phyloP scores from a whole-genome alignment of 2,888 invertebrate genomes.

The Synanthedon andrenaeformis region DNA sequence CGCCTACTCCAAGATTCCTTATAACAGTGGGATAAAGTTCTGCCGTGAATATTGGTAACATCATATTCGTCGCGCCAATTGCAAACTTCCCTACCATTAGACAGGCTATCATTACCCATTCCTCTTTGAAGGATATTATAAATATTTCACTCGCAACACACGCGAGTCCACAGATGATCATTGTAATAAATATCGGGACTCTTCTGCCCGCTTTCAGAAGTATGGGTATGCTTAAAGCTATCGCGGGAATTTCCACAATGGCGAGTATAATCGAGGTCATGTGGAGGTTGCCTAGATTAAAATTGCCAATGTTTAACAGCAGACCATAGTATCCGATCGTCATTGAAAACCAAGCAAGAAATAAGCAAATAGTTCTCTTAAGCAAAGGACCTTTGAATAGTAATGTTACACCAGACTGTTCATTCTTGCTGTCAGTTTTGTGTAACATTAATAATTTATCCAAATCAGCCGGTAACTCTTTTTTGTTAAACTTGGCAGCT shows the following conservation, averaged over 20 bases:
- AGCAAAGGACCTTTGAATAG: conserved; percentile 76
- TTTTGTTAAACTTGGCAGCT: conserved; percentile 76
- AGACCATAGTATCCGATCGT: conserved; percentile 84
- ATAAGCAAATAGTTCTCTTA: conserved; percentile 77
- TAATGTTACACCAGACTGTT: conserved; percentile 71
- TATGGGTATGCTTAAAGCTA: conserved; percentile 80
- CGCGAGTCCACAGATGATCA: conserved; percentile 77
- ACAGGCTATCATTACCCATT: conserved; percentile 79
- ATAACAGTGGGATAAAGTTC: conserved; percentile 79
- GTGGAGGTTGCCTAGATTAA: conserved; percentile 81
- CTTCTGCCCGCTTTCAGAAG: conserved; percentile 80
- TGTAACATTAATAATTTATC: conserved; percentile 75
- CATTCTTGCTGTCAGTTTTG: conserved; percentile 45
- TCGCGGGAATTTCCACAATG: conserved; percentile 82
- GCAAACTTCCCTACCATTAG: conserved; percentile 85
- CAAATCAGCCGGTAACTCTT: conserved; percentile 74
- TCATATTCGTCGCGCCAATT: conserved; percentile 82
- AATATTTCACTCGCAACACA: conserved; percentile 74
- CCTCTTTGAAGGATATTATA: conserved; percentile 62
- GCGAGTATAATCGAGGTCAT: conserved; percentile 80
- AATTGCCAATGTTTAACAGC: conserved; percentile 77
- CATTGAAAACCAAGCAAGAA: conserved; percentile 82
- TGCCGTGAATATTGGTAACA: conserved; percentile 81
- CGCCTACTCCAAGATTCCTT: conserved; percentile 78
- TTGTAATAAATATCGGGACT: conserved; percentile 77